Evolutionary conservation across 92 coral and sea anemone genomes (phyloP).

Genomic region (Umimayanthus kanabou): DNA sequence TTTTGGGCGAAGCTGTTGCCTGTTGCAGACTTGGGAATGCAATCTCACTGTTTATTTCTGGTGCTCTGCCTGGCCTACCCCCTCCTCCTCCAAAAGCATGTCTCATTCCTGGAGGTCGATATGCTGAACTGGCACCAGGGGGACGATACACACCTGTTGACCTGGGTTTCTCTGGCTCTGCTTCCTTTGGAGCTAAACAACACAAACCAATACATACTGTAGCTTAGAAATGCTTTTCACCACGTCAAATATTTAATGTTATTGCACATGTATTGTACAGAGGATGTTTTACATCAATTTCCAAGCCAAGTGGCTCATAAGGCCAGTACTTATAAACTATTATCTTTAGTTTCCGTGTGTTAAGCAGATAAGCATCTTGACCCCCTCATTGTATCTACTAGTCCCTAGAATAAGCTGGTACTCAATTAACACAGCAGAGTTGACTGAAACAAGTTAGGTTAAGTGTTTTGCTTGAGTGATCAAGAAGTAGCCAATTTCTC

Average conservation of each 20-base stretch:
- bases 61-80: constrained; percentile 67
- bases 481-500: too few species aligned
- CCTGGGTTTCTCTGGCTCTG: constrained; percentile 60
- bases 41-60: constrained; percentile 92
- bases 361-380: too few species aligned
- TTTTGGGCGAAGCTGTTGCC: constrained; percentile 73
- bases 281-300: too few species aligned
- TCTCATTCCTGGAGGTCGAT: constrained; percentile 90
- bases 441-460: too few species aligned
- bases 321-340: too few species aligned
- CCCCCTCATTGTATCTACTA: too few species aligned
- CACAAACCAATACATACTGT: not conserved
- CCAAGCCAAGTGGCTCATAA: too few species aligned
- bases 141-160: constrained; percentile 61
- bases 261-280: too few species aligned
- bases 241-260: not conserved
- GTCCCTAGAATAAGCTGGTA: too few species aligned
- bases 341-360: too few species aligned
- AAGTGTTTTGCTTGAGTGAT: too few species aligned
- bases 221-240: not conserved
- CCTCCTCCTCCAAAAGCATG: constrained; percentile 66
- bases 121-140: constrained; percentile 61
- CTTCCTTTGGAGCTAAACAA: constrained; percentile 31
- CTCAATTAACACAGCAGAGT: too few species aligned
- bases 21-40: constrained; percentile 92